A percentile compares a stretch with the other conserved stretches of the same genome.
Conservation (phyloP, 2,888 invertebrate genomes). For the Rhorus exstirpatorius region DNA sequence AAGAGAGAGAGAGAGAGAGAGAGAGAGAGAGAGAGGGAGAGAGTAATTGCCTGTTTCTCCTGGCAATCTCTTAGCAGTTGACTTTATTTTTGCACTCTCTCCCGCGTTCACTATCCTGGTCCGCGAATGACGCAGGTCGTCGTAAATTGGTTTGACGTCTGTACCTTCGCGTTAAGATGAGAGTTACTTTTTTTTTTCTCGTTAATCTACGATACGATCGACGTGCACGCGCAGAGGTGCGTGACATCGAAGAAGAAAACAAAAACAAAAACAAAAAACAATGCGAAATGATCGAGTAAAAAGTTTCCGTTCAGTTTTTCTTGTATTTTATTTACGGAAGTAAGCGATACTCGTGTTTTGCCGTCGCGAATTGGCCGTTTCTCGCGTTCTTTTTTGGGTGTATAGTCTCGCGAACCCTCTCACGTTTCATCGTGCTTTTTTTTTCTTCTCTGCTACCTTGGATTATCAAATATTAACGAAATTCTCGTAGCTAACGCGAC, state of each 20-base stretch:
- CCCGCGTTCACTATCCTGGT: slow-evolving; percentile 50
- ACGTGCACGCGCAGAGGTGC: background rate
- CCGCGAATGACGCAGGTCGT: slow-evolving; percentile 80
- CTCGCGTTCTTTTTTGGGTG: background rate
- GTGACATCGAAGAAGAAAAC: background rate
- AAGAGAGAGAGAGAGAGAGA: slow-evolving; percentile 35
- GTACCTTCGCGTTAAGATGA: slow-evolving; percentile 77
- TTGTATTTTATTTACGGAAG: background rate
- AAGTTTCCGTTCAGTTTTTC: slow-evolving; percentile 19
- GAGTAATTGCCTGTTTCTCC: slow-evolving; percentile 78
- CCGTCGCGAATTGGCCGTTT: background rate
- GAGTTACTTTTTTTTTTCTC: background rate
- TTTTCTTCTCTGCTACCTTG: slow-evolving; percentile 55
- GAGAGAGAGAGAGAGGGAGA: slow-evolving; percentile 7
- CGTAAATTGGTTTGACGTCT: slow-evolving; percentile 80
- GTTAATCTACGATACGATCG: slow-evolving; percentile 24
- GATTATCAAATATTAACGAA: slow-evolving; percentile 80
- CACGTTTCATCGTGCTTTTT: slow-evolving; percentile 47
- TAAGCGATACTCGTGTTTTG: too few species aligned
- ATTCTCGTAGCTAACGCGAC: slow-evolving; percentile 35
- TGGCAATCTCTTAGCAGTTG: slow-evolving; percentile 81
- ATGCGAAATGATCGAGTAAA: background rate
- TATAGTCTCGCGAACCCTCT: background rate
- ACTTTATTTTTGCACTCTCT: slow-evolving; percentile 63
- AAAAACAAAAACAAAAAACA: background rate